A percentile compares a stretch with the other conserved stretches of the same genome.
phyloP scores from a whole-genome alignment of 2,113 vertebrate species.

The Anser cygnoides region DNA sequence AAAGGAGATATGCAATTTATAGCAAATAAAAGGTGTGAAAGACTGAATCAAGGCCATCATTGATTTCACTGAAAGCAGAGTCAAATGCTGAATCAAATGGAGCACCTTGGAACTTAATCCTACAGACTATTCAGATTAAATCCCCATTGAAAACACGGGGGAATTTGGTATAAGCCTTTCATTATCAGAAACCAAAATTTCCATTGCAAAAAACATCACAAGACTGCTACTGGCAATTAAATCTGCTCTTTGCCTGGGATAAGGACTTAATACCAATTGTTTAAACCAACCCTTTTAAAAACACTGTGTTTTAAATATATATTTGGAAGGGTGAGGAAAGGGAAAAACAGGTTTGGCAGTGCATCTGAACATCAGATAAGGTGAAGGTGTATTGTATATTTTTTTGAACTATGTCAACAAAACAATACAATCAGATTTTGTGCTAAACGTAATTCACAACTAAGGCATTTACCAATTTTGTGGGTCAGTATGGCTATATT shows the following conservation, averaged over 20 bases:
- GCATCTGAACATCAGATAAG: background rate
- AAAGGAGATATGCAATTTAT: background rate
- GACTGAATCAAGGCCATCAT: slow-evolving; percentile 22
- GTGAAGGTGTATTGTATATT: background rate
- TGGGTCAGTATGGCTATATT: background rate
- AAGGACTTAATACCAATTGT: background rate
- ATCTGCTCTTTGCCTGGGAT: background rate
- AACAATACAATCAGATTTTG: background rate
- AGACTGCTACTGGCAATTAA: slow-evolving; percentile 7
- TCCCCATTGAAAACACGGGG: background rate
- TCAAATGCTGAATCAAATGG: slow-evolving; percentile 10
- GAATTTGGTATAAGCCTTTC: slow-evolving; percentile 17
- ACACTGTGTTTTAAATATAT: background rate
- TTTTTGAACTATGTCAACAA: background rate
- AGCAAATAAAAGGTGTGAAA: slow-evolving; percentile 19
- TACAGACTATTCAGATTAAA: slow-evolving; percentile 25
- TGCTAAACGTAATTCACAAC: background rate
- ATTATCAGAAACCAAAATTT: slow-evolving; percentile 21
- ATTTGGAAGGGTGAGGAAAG: background rate
- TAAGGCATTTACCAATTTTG: background rate
- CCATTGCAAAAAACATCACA: slow-evolving; percentile 1
- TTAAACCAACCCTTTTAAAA: background rate
- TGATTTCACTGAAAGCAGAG: slow-evolving; percentile 17
- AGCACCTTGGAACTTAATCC: slow-evolving; percentile 17
- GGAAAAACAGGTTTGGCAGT: background rate